phyloP scores from a whole-genome alignment of 1,140 invertebrate species.

The Psix sp. region DNA sequence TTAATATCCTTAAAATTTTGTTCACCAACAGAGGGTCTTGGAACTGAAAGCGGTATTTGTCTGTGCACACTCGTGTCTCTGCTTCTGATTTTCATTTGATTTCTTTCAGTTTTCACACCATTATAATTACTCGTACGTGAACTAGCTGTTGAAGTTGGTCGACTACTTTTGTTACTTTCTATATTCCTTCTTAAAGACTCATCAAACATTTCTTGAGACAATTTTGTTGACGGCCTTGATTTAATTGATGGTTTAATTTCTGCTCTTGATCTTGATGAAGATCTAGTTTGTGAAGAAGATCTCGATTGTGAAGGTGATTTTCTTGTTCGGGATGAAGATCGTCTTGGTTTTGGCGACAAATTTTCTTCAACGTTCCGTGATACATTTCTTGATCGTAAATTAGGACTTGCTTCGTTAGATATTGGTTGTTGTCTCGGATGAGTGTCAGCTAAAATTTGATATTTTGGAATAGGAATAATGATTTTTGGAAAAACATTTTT shows the following conservation, averaged over 20 bases:
- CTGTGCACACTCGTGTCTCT: no score
- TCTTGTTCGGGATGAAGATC: constrained; percentile 8
- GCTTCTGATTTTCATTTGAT: no score
- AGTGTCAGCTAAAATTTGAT: neutral
- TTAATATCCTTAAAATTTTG: neutral
- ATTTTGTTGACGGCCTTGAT: constrained; percentile 25
- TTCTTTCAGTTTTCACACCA: no score
- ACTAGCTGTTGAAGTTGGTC: constrained; percentile 7
- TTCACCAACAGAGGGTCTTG: constrained; percentile 7
- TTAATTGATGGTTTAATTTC: constrained; percentile 21
- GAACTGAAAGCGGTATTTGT: no score
- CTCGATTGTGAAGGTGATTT: constrained; percentile 37
- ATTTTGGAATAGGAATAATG: constrained; percentile 9
- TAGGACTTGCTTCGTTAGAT: constrained; percentile 59
- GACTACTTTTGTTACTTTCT: neutral
- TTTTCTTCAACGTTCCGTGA: constrained; percentile 58
- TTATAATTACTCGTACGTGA: no score
- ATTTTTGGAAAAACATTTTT: constrained; percentile 5
- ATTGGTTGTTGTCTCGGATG: neutral
- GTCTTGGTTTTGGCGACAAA: constrained; percentile 56
- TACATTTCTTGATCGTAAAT: constrained; percentile 60
- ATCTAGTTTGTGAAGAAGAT: constrained; percentile 16
- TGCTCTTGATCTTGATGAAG: constrained; percentile 23
- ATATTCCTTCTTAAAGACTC: neutral
- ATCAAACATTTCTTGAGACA: neutral